These are phyloP conservation scores for Hemibates koningsi DNA, from an alignment of 2,113 vertebrate genomes.

Conservation along the genomic window DNA sequence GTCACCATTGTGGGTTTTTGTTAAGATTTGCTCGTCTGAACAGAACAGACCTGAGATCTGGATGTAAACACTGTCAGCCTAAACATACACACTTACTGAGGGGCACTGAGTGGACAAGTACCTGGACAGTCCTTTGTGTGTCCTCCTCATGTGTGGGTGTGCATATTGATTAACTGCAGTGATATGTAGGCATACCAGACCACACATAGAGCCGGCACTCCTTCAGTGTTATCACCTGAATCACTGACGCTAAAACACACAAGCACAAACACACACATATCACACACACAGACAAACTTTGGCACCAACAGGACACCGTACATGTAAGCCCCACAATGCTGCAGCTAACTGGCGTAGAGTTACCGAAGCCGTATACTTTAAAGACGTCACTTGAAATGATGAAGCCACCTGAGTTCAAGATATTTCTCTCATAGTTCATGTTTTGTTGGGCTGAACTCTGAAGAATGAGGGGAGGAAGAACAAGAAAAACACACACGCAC, in stretches of 20 bases:
- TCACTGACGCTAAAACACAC: neutral
- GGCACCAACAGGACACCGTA: neutral
- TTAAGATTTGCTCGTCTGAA: conserved; percentile 28
- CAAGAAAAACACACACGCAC: neutral
- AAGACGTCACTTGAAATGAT: neutral
- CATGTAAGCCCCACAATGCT: neutral
- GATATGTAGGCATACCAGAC: neutral
- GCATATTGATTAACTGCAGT: neutral
- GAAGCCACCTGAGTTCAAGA: neutral
- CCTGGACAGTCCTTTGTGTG: conserved; percentile 1
- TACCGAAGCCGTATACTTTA: neutral
- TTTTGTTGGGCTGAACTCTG: neutral
- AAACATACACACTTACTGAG: conserved; percentile 32
- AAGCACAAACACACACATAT: neutral
- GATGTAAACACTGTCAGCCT: conserved; percentile 49
- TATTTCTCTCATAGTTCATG: neutral
- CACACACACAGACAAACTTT: neutral
- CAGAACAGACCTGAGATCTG: conserved; percentile 3
- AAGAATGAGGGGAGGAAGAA: neutral
- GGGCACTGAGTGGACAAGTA: neutral
- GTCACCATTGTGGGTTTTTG: conserved; percentile 13
- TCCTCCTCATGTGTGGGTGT: neutral
- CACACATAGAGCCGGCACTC: conserved; percentile 46
- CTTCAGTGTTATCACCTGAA: conserved; percentile 10
- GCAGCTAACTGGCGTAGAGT: neutral